Evolutionary conservation across 2,888 invertebrate genomes (phyloP), one percentile per base, ranked within the genome.

Genomic region (Apodemia mormo): DNA sequence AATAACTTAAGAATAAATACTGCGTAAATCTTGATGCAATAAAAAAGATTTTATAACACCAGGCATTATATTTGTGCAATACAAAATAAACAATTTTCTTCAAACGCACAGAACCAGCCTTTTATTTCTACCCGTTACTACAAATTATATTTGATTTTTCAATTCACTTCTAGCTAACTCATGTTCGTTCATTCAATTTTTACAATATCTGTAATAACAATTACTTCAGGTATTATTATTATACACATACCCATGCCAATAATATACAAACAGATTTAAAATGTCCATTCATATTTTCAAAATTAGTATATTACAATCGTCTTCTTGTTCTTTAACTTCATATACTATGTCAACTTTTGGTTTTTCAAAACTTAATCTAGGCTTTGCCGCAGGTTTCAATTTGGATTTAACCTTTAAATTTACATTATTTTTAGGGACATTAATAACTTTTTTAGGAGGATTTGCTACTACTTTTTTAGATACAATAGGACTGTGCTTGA

Each of bases 241-340:
- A 12, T 45, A 45, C 45, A 54, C 54, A 54, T 54, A 54, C 9
- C 54, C 54, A 54, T 22, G 22, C 7, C 12, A 8, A 12, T 45
- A 22, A 4, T 45, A 45, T 45, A 45, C 45, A 45, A 12, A 12
- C 12, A 45, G 45, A 29, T 56, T 37, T 67, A 29, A 68, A 30
- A 49, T 30, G 33, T 52, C 54, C 29, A 56, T 45, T 73, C 75
- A 82, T 68, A 91, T 81, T 72, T 90, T 92, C 56, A 92, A 81
- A 67, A 92, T 82, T 5, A 92, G 75, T 74, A 92, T 92, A 77
- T 92, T 92, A 77, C 88, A 91, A 66, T 88, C 92, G 68, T 88
- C 86, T 14, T 90, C 87, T 54, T 82, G 85, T 75, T 92, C 90
- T 56, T 80, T 84, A 0, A 92, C 86, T 79, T 90, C 89, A 69